Conservation (phyloP, 2,797 vertebrate genomes). For the Pseudopleuronectes americanus region DNA sequence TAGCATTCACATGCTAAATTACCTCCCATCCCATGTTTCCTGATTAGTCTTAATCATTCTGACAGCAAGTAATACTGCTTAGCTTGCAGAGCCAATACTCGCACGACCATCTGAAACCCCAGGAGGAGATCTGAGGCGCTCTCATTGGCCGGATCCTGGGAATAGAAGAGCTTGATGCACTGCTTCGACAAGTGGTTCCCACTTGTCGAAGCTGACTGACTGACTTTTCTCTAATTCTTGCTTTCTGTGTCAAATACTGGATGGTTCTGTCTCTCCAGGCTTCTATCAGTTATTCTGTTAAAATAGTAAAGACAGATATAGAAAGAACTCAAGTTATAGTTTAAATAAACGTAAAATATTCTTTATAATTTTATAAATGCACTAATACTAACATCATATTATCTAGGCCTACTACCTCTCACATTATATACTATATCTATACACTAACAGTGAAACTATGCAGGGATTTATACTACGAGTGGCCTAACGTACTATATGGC, state of each 20-base stretch:
- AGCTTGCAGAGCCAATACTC: constrained; percentile 52
- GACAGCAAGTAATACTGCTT: constrained; percentile 72
- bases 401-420: too few relatives aligned
- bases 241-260: neutral
- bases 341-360: too few relatives aligned
- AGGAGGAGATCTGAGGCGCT: constrained; percentile 44
- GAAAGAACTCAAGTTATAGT: too few relatives aligned
- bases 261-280: neutral
- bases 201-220: too few relatives aligned
- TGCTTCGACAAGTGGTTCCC: constrained; percentile 4
- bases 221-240: neutral
- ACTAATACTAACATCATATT: too few relatives aligned
- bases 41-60: constrained; percentile 82
- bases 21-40: constrained; percentile 84
- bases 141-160: constrained; percentile 15
- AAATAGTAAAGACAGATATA: neutral
- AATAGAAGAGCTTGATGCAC: constrained; percentile 6
- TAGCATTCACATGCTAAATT: constrained; percentile 86
- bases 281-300: neutral
- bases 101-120: constrained; percentile 39
- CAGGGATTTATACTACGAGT: too few relatives aligned
- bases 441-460: too few relatives aligned
- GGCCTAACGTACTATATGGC: too few relatives aligned
- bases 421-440: too few relatives aligned
- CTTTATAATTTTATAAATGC: too few relatives aligned